phyloP scores from a whole-genome alignment of 1,140 invertebrate genomes.

The Papilio aristodemus region DNA sequence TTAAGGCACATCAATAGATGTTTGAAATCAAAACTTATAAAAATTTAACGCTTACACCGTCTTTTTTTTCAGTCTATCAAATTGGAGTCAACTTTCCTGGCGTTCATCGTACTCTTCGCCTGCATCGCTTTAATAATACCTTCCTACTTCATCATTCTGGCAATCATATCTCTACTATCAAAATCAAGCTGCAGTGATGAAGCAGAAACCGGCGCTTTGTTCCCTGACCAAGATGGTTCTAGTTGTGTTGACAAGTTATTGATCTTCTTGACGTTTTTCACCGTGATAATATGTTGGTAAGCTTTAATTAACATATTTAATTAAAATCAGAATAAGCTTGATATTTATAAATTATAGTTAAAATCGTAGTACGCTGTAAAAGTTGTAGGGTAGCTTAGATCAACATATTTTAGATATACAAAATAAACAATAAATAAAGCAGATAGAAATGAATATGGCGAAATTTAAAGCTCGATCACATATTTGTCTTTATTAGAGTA shows the following conservation, averaged over 20 bases:
- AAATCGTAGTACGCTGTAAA: no score
- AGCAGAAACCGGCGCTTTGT: slow-evolving; percentile 67
- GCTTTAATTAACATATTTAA: slow-evolving; percentile 34
- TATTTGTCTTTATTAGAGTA: no score
- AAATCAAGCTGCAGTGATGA: slow-evolving; percentile 64
- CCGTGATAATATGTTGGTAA: slow-evolving; percentile 69
- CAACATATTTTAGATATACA: no score
- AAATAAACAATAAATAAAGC: no score
- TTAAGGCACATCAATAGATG: no score
- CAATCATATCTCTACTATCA: slow-evolving; percentile 59
- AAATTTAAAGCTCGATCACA: no score
- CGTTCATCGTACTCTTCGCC: slow-evolving; percentile 62
- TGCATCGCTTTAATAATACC: slow-evolving; percentile 69
- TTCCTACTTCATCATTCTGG: slow-evolving; percentile 63
- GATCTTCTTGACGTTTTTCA: slow-evolving; percentile 58
- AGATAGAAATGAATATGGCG: no score
- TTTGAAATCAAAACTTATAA: no score
- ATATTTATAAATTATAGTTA: no score
- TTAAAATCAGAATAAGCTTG: background rate
- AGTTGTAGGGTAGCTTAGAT: no score
- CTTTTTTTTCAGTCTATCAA: slow-evolving; percentile 68
- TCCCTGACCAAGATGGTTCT: slow-evolving; percentile 57
- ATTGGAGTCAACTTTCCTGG: slow-evolving; percentile 71
- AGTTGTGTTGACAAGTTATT: slow-evolving; percentile 62
- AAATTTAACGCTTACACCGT: no score